Conservation (phyloP, 2,797 vertebrate species). For the Anguilla megastoma region DNA sequence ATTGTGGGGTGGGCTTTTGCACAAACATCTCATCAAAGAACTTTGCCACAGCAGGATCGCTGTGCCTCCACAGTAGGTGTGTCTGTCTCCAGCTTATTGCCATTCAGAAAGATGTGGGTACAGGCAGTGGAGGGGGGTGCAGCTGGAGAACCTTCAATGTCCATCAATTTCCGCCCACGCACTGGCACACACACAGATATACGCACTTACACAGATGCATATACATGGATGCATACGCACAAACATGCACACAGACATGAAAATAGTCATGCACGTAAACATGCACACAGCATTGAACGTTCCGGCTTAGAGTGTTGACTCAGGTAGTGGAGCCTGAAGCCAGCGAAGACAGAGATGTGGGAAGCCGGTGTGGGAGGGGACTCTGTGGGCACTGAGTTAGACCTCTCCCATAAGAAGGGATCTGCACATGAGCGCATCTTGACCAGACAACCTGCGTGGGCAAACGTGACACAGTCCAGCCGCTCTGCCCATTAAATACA, state of each 20-base stretch:
- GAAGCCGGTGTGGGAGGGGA: background rate
- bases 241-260: background rate
- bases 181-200: background rate
- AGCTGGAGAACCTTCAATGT: background rate
- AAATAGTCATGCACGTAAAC: background rate
- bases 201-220: background rate
- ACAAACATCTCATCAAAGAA: slow-evolving; percentile 8
- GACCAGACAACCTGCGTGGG: background rate
- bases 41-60: background rate
- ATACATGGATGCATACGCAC: background rate
- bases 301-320: background rate
- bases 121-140: background rate
- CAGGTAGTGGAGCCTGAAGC: background rate
- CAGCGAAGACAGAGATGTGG: background rate
- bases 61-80: background rate
- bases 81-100: background rate
- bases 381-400: background rate
- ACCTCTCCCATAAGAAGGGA: background rate
- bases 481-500: background rate
- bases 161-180: background rate
- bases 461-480: background rate
- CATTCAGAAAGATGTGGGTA: background rate
- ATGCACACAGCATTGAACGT: background rate
- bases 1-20: background rate
- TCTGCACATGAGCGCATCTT: background rate